Conservation (phyloP, 2,113 vertebrate genomes). For the Oreochromis niloticus region DNA sequence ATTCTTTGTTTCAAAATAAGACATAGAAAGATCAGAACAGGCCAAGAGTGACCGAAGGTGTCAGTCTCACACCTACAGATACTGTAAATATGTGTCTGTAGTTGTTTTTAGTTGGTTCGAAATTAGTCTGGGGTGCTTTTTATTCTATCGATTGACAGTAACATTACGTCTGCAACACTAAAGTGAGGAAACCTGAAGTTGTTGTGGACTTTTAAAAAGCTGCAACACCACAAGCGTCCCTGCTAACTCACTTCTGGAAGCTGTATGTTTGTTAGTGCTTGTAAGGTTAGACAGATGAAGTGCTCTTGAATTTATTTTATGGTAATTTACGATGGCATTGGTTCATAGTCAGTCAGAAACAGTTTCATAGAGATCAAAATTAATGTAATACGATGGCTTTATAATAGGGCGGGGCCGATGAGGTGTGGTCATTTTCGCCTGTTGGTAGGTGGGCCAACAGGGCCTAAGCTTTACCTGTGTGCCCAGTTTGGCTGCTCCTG, state of each 20-base stretch:
- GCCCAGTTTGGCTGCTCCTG: fast-evolving
- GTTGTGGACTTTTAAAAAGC: neutral
- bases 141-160: neutral
- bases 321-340: neutral
- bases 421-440: neutral
- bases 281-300: neutral
- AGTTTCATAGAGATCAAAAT: neutral
- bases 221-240: neutral
- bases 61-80: neutral
- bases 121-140: neutral
- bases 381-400: neutral
- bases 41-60: neutral
- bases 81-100: neutral
- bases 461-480: neutral
- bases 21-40: neutral
- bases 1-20: neutral
- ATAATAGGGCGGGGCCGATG: neutral
- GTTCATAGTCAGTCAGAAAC: neutral
- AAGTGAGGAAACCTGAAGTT: neutral
- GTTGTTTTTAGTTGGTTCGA: neutral
- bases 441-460: neutral
- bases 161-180: neutral
- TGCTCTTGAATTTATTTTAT: neutral
- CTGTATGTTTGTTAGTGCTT: neutral
- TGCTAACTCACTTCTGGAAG: neutral